phyloP scores from a whole-genome alignment of 1,140 invertebrate species.

The Drosophila dunni region DNA sequence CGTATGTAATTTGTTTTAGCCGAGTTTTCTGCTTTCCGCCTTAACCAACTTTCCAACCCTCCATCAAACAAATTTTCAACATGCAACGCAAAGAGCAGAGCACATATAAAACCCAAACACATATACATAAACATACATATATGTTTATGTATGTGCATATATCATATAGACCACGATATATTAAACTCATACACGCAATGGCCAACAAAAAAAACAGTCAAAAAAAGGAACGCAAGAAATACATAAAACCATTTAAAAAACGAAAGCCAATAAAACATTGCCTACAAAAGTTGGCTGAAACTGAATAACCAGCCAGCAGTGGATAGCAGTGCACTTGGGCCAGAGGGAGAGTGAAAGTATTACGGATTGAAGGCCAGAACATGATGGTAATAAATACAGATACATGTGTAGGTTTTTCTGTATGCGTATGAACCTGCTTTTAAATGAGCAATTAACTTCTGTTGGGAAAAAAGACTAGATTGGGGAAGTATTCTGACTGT shows the following conservation, averaged over 20 bases:
- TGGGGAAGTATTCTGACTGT: not conserved
- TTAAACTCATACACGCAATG: constrained; percentile 67
- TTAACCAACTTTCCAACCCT: constrained; percentile 5
- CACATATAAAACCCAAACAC: constrained; percentile 20
- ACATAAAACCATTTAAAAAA: constrained; percentile 47
- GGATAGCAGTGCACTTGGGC: constrained; percentile 17
- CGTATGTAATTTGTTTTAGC: constrained; percentile 76
- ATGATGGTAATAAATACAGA: constrained; percentile 61
- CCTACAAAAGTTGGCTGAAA: constrained; percentile 36
- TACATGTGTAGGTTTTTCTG: not conserved
- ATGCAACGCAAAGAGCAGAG: constrained; percentile 67
- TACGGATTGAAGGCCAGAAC: constrained; percentile 58
- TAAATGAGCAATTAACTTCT: constrained; percentile 16
- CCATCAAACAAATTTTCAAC: constrained; percentile 58
- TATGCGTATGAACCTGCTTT: not conserved
- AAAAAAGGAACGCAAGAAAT: constrained; percentile 8
- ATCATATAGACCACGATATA: constrained; percentile 66
- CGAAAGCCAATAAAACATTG: constrained; percentile 54
- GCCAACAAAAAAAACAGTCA: constrained; percentile 24
- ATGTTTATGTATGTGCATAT: constrained; percentile 32
- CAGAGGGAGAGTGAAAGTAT: constrained; percentile 62
- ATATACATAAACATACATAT: constrained; percentile 20
- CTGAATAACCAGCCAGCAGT: constrained; percentile 17
- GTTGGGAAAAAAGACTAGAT: not conserved
- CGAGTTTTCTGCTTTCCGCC: constrained; percentile 36